Evolutionary conservation across 2,113 vertebrate species (phyloP).

Genomic region (Hyperopisus bebe): DNA sequence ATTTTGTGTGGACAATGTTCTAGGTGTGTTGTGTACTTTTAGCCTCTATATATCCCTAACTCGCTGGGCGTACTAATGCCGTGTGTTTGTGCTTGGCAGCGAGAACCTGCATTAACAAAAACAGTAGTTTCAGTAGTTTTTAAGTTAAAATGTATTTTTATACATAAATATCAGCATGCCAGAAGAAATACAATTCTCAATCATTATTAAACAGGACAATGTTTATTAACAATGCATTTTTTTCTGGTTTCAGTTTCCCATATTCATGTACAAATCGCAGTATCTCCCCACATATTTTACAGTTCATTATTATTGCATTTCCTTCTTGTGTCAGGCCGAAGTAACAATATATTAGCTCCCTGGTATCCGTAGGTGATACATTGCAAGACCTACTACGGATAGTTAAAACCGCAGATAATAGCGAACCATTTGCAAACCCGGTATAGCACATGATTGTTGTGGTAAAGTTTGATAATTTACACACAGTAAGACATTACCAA

Average conservation of each 20-base stretch:
- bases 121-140: no score
- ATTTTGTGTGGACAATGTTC: background rate
- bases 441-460: background rate
- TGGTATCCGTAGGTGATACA: background rate
- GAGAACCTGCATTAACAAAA: no score
- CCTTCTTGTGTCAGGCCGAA: background rate
- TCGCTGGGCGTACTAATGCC: background rate
- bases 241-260: background rate
- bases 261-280: background rate
- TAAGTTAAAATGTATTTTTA: background rate
- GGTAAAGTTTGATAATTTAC: background rate
- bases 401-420: background rate
- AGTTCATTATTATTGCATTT: background rate
- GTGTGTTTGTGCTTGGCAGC: background rate
- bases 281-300: background rate
- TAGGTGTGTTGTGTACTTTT: background rate
- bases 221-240: background rate
- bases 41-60: background rate
- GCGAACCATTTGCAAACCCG: background rate
- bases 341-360: background rate
- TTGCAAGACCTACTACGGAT: background rate
- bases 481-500: background rate
- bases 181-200: background rate
- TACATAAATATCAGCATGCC: background rate
- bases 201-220: background rate